A percentile compares a stretch with the other conserved stretches of the same genome.
These are phyloP conservation scores for Psephotus haematonotus DNA, from an alignment of 2,113 vertebrate species.

Conservation along the genomic window DNA sequence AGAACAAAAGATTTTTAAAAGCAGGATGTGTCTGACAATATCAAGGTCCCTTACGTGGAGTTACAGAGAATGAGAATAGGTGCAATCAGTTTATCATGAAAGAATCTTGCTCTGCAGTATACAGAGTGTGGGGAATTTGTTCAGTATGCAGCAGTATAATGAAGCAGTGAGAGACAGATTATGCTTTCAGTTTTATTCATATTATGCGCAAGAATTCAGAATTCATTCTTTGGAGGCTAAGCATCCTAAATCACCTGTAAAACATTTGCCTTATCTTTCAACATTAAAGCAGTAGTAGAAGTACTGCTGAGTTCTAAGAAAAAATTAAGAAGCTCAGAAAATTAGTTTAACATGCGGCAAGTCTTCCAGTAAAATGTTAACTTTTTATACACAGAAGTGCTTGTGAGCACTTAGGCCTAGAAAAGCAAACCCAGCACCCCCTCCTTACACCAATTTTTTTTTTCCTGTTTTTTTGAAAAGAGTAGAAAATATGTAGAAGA, in stretches of 20 bases:
- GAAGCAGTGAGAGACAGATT: slow-evolving; percentile 47
- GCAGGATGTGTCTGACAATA: slow-evolving; percentile 47
- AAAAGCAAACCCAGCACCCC: slow-evolving; percentile 40
- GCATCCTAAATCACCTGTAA: slow-evolving; percentile 61
- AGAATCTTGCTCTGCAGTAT: background rate
- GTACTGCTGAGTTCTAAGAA: slow-evolving; percentile 42
- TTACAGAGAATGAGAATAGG: slow-evolving; percentile 24
- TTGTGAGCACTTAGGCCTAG: slow-evolving; percentile 61
- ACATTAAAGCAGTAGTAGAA: slow-evolving; percentile 44
- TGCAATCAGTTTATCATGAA: slow-evolving; percentile 57
- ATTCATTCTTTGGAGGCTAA: slow-evolving; percentile 55
- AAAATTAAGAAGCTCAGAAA: slow-evolving; percentile 66
- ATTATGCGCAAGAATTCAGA: slow-evolving; percentile 63
- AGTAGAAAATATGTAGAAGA: slow-evolving; percentile 77
- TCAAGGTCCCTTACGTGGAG: slow-evolving; percentile 9
- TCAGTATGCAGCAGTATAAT: slow-evolving; percentile 31
- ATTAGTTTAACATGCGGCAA: slow-evolving; percentile 52
- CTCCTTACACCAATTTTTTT: slow-evolving; percentile 43
- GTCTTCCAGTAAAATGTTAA: slow-evolving; percentile 65
- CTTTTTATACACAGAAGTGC: slow-evolving; percentile 62
- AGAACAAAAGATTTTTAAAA: slow-evolving; percentile 66
- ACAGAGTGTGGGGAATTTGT: background rate
- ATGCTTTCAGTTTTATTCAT: slow-evolving; percentile 65
- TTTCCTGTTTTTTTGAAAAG: slow-evolving; percentile 29
- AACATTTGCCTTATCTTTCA: slow-evolving; percentile 60